Percentiles rank a stretch among this genome's conserved stretches.
These are phyloP conservation scores for Triplophysa yarkandensis DNA, from an alignment of 2,797 vertebrate species.

Conservation along the genomic window DNA sequence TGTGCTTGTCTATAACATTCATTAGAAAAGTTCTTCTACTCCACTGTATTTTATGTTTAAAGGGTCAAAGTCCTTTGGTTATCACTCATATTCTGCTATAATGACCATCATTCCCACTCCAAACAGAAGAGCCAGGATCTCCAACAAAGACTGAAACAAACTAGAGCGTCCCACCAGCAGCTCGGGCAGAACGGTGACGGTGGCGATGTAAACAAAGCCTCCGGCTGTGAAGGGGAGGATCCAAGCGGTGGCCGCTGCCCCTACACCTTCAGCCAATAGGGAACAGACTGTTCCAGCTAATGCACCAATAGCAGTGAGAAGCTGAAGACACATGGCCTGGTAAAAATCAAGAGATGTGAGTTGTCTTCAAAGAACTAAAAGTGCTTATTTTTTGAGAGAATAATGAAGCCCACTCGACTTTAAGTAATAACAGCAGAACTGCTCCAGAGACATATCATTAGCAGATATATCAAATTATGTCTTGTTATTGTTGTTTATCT, in stretches of 20 bases:
- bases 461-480: no score
- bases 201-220: constrained; percentile 91
- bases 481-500: neutral
- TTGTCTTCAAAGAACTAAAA: neutral
- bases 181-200: constrained; percentile 88
- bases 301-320: constrained; percentile 86
- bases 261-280: constrained; percentile 84
- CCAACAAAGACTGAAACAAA: constrained; percentile 83
- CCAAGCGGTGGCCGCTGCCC: constrained; percentile 84
- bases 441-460: no score
- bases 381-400: neutral
- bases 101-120: constrained; percentile 91
- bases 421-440: no score
- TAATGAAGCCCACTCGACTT: no score
- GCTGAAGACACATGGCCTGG: constrained; percentile 91
- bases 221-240: constrained; percentile 87
- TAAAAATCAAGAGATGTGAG: neutral
- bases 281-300: constrained; percentile 87
- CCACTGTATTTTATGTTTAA: neutral
- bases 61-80: neutral
- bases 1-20: neutral
- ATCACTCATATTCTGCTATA: constrained; percentile 89
- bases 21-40: neutral
- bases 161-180: constrained; percentile 83
- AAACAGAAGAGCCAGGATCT: constrained; percentile 83